Conservation (phyloP, 2,797 vertebrate species). For the Leuciscus waleckii region DNA sequence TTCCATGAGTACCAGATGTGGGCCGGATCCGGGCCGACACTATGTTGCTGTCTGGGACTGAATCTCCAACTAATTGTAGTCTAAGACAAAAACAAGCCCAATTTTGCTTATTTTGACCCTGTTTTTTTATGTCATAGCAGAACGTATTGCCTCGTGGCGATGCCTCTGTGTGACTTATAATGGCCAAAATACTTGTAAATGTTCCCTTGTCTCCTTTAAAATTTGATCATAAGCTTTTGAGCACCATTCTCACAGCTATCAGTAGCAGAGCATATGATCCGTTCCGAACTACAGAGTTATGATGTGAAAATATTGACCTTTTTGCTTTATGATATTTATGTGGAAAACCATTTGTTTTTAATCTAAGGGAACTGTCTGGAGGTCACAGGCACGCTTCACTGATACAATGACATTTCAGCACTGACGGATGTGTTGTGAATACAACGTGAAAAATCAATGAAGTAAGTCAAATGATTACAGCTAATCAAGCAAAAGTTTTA, state of each 20-base stretch:
- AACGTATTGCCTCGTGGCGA: constrained; percentile 15
- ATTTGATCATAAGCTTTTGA: constrained; percentile 5
- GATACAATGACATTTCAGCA: constrained; percentile 2
- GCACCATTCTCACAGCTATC: constrained; percentile 34
- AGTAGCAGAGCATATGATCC: constrained; percentile 15
- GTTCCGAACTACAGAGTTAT: background rate
- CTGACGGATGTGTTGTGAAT: background rate
- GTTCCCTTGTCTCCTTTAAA: constrained; percentile 34
- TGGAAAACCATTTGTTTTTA: constrained; percentile 28
- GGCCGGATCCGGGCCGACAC: too few species aligned
- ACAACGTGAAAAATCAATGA: background rate
- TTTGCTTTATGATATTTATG: constrained; percentile 11
- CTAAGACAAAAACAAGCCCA: constrained; percentile 4
- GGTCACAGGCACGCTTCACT: constrained; percentile 13
- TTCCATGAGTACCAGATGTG: too few species aligned
- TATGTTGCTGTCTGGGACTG: too few species aligned
- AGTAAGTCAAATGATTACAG: background rate
- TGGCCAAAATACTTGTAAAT: background rate
- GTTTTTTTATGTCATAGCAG: constrained; percentile 29
- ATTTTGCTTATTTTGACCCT: constrained; percentile 24
- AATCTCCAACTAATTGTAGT: constrained; percentile 7
- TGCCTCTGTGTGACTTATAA: constrained; percentile 30
- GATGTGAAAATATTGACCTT: constrained; percentile 35
- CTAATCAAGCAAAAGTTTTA: constrained; percentile 4
- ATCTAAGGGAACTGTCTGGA: background rate